Evolutionary conservation across 1,140 invertebrate species (phyloP), one percentile per base, ranked within the genome.

Genomic region (Sminthurides bifidus): DNA sequence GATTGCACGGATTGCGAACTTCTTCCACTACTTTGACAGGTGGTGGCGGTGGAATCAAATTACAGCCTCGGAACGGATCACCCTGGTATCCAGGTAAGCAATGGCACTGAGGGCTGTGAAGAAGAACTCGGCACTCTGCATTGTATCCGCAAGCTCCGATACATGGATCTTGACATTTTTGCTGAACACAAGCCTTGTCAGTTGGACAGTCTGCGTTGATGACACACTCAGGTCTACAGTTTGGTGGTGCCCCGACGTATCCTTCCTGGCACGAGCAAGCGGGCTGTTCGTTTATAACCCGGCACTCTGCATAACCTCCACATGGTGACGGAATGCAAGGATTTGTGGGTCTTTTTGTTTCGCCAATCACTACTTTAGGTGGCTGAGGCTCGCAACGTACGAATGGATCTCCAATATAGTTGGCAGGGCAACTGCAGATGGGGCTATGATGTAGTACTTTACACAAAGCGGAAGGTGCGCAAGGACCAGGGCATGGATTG

Each of bases 51-150:
- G 83, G 78, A 85, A 35, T 86, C 85, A 70, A 72, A 69, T 49
- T 33, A 23, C 87, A 91, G 59, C 77, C 77, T 19, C 84, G 70
- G 61, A 82, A 85, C 8, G 88, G 80, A 72, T 91, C 87, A 58
- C 87, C 87, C 55, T 78, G 73, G 70, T 75, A 85, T 2, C 85
- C 85, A 21, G 77, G 72, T 29, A 79, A 72, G 69, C 89, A 92
- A 66, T 77, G 79, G 66, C 88, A 92, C 51, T 82, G 77, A n/a
- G n/a, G n/a, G n/a, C n/a, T n/a, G n/a, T n/a, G n/a, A 17, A 82
- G 79, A 60, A 79, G 79, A 66, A 82, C 80, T 53, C 81, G 80
- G 38, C 60, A 61, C 0, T 35, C 29, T 8, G 54, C 54, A 26
- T 51, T 57, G 1, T 65, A 66, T 10, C 85, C 85, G 67, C 87